Evolutionary conservation across 1,140 invertebrate genomes (phyloP).

Genomic region (Panulirus ornatus): DNA sequence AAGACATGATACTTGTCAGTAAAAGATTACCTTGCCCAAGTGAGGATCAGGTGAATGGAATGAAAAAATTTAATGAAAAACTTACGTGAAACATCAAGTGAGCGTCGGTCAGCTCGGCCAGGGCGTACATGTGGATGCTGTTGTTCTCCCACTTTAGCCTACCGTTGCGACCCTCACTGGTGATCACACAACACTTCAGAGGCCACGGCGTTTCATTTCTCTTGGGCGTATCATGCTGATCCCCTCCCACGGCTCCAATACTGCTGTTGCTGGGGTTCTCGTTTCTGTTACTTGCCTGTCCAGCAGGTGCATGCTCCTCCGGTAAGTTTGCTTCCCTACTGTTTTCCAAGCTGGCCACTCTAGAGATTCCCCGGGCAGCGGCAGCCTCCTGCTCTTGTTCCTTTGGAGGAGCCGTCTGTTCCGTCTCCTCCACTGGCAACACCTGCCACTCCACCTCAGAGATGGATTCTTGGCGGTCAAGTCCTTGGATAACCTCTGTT

Average conservation of each 20-base stretch:
- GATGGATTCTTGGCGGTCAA: background rate
- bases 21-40: no score
- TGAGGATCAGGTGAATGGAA: no score
- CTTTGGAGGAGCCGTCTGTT: background rate
- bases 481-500: background rate
- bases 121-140: background rate
- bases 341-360: no score
- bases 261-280: background rate
- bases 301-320: no score
- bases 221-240: no score
- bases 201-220: slow-evolving; percentile 19
- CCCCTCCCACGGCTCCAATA: no score
- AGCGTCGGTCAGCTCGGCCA: background rate
- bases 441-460: background rate
- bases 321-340: no score
- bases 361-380: no score
- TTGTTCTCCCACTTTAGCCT: background rate
- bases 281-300: no score
- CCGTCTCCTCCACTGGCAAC: background rate
- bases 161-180: background rate
- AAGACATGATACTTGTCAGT: no score
- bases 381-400: background rate
- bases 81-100: slow-evolving; percentile 18
- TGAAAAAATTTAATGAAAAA: no score
- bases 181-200: background rate